Evolutionary conservation across 2,888 invertebrate species (phyloP), one percentile per base, ranked within the genome.

Genomic region (Drosophila niveifrons): DNA sequence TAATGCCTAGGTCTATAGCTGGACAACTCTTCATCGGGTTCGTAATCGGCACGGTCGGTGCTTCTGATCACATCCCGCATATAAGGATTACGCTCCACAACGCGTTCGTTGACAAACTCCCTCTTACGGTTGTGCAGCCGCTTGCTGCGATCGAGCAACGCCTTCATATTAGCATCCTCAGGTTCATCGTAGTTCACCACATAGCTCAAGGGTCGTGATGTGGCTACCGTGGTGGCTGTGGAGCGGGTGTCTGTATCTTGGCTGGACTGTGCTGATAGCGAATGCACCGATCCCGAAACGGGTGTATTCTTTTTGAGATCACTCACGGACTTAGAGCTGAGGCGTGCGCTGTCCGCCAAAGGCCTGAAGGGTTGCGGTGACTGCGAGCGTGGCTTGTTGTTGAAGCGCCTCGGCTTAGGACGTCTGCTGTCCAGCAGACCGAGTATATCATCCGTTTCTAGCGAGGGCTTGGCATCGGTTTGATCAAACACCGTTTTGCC

Each of bases 101-200:
- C 91, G 31, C 92, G 91, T 29, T 92, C 92, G 56, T 92, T 91
- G 44, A 93, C 91, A 71, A 93, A 93, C 2, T 93, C 92, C 18
- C 92, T 80, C 64, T 93, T 93, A 28, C 90, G 90, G 64, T 91
- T 88, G 29, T 92, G 92, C 48, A 93, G 59, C 44, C 90, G 88
- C 70, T 92, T 91, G 65, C 93, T 91, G 10, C 92, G 91, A 68
- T 92, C 92, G 15, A 93, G 80, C 28, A 92, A 69, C 18, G 90
- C 85, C 34, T 89, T 83, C 0, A 91, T 92, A 46, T 77, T 90
- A 47, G 86, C 81, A 53, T 92, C 92, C 23, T 86, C 85, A 1
- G 78, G 47, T 0, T 81, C 85, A 11, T 59, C 70, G 52, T 67
- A 69, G 57, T 47, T 68, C 29, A 50, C 18, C 29, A 47, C 18